Percentiles rank a stretch among this genome's conserved stretches.
These are phyloP conservation scores for Selenia dentaria DNA, from an alignment of 2,888 invertebrate species.

Conservation along the genomic window DNA sequence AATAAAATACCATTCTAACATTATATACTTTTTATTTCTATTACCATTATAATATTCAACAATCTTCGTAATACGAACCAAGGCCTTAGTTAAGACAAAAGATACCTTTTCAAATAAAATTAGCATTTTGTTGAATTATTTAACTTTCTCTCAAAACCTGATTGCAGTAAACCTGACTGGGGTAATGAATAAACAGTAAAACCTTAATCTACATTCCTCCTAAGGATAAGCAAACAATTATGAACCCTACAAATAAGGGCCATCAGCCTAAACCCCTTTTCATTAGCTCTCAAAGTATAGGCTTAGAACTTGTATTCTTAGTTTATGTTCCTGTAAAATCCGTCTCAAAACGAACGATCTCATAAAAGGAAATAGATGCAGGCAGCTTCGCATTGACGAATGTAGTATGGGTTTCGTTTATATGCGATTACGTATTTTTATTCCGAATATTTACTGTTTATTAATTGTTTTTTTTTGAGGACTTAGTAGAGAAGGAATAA, in stretches of 20 bases:
- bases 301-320: slow-evolving; percentile 31
- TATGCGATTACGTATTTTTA: no score
- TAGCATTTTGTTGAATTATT: slow-evolving; percentile 4
- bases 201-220: slow-evolving; percentile 27
- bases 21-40: no score
- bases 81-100: no score
- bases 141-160: slow-evolving; percentile 3
- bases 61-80: no score
- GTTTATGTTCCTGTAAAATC: slow-evolving; percentile 46
- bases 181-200: slow-evolving; percentile 19
- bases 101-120: not conserved
- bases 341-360: slow-evolving; percentile 34
- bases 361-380: slow-evolving; percentile 44
- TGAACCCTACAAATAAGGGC: slow-evolving; percentile 35
- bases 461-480: no score
- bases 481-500: no score
- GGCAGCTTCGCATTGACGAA: slow-evolving; percentile 21
- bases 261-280: slow-evolving; percentile 36
- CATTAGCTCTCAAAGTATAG: slow-evolving; percentile 33
- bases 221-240: slow-evolving; percentile 32
- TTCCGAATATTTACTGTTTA: not conserved
- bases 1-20: no score
- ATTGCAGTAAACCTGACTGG: slow-evolving; percentile 9
- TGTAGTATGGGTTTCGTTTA: no score
- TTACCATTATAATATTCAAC: no score